Evolutionary conservation across 2,797 vertebrate genomes (phyloP), one percentile per base, ranked within the genome.

Genomic region (Gymnothorax javanicus): DNA sequence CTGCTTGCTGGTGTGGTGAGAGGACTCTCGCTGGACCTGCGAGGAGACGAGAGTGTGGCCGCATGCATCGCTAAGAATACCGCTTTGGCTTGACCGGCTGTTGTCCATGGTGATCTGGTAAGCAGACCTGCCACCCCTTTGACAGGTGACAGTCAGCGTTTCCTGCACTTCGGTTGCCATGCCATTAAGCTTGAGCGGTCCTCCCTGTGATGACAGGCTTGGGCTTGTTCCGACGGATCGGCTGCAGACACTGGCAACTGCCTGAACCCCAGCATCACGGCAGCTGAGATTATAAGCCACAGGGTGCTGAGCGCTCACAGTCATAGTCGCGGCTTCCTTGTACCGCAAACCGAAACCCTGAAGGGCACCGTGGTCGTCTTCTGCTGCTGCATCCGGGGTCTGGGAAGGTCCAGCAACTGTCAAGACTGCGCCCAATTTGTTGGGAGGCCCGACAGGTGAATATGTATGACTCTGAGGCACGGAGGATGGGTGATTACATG

Each of bases 211-310:
- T 58, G 98, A 92, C 92, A 99, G 97, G 89, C 97, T 97, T 0
- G 98, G 99, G 89, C 99, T 99, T 5, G 99, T 99, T 87, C 96
- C 96, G 54, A 97, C 97, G 0, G 97, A 96, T 88, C 96, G 97
- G 89, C 94, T 97, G 91, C 97, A 95, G 4, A 95, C 95, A 0
- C 92, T 91, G 0, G 96, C 97, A 86, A 99, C 98, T 0, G 98
- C 97, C 91, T 99, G 99, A 71, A 99, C 98, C 91, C 97, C 98
- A 4, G 96, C 97, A 85, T 99, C 98, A 33, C 94, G 95, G 87
- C 88, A 91, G 54, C 93, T 94, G 87, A 93, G 93, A 20, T 85
- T 87, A 6, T 17, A 81, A 15, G 15, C 86, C 52, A 92, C 86
- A 52, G 92, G 92, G 13, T 91, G 86, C 0, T 93, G 93, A 0